A percentile compares a stretch with the other conserved stretches of the same genome.
Evolutionary conservation across 2,797 vertebrate genomes (phyloP).

Genomic region (Sebastes trivittatus): DNA sequence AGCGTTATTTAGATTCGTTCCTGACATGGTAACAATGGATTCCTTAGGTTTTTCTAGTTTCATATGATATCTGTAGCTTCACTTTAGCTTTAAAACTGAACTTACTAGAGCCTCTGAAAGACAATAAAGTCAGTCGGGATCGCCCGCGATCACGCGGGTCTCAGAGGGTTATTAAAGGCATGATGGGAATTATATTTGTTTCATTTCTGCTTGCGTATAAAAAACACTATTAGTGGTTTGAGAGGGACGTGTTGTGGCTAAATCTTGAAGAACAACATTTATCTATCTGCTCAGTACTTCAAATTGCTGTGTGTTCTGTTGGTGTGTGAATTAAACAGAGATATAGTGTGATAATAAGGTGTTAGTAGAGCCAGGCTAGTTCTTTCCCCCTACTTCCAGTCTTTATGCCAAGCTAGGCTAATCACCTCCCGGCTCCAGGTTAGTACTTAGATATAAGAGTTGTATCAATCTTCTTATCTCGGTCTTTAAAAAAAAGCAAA

Average conservation of each 20-base stretch:
- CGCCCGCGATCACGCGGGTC: too few species aligned
- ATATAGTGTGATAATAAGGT: neutral
- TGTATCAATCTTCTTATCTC: neutral
- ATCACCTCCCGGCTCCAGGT: too few species aligned
- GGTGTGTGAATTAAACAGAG: neutral
- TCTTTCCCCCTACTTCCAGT: neutral
- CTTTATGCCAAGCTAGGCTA: too few species aligned
- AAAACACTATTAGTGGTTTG: neutral
- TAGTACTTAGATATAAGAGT: neutral
- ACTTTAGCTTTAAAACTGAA: too few species aligned
- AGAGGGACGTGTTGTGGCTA: neutral
- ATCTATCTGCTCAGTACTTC: neutral
- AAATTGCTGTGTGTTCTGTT: neutral
- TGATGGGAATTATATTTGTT: neutral
- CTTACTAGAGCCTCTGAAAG: too few species aligned
- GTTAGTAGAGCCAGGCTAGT: neutral
- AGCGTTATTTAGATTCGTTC: too few species aligned
- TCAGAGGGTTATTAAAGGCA: neutral
- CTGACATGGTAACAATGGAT: too few species aligned
- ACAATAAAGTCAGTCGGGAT: too few species aligned
- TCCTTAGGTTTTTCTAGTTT: too few species aligned
- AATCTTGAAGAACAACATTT: neutral
- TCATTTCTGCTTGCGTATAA: neutral
- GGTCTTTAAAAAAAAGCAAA: neutral
- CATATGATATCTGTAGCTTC: too few species aligned